Base-by-base conservation (phyloP, 2,113 vertebrate genomes). In the Psammodynastes pulverulentus region DNA sequence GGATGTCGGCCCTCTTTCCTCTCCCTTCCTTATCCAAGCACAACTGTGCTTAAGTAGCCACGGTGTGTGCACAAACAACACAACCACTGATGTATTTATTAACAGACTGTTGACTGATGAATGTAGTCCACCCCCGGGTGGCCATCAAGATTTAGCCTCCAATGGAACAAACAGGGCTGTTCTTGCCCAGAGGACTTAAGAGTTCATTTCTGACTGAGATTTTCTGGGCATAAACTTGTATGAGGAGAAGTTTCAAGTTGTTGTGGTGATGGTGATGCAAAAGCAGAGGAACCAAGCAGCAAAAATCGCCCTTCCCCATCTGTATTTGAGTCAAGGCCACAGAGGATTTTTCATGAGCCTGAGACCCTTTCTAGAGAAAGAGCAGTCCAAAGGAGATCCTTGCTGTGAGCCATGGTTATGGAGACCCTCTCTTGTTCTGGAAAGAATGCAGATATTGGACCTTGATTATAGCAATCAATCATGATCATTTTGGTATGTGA, bases 1-100 rank as follows among this genome's bases (percentile, higher is more conserved):
- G 24, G 49, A 19, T 21, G 5, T n/a, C 26, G 5, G 17, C 6
- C n/a, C 13, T 39, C 86, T 72, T 92, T 79, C 24, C 29, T 62
- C 52, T 89, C 24, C 3, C 46, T 92, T 54, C 79, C 79, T 21
- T 43, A 89, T 26, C 46, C 53, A 26, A 62, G 53, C 56, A 48
- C 43, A 52, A 39, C 24, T 43, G 29, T 39, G 72, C 46, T 13
- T 86, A 92, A 51, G 88, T 67, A 62, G 79, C 88, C 72, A 62
- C 4, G 29, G 79, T 92, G 88, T 23, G 84, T 23, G 56, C 52
- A 4, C 91, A 92, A 91, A 29, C 91, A 29, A 72, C 90, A 86
- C 84, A 93, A 94, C 93, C 88, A 92, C 94, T 29, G 1, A 94
- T 93, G 92, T 97, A 97, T 97, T 97, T 97, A 97, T 98, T 97